phyloP scores from a whole-genome alignment of 1,140 invertebrate genomes.

The Venturia canescens region DNA sequence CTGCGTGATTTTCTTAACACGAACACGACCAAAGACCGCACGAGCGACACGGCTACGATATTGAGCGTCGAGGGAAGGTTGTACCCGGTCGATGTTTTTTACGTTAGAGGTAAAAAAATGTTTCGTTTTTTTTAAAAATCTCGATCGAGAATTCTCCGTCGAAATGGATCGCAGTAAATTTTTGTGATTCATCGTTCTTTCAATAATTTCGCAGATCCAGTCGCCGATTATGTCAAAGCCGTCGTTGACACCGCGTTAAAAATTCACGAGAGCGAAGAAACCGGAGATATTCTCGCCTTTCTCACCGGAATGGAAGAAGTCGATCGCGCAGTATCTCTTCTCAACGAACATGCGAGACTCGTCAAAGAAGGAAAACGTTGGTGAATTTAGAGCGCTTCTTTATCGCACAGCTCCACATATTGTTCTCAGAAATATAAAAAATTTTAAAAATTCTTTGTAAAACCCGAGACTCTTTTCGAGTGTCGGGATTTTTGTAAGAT shows the following conservation, averaged over 20 bases:
- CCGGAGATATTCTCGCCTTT: slow-evolving; percentile 95
- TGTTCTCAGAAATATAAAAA: no score
- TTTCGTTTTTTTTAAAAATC: no score
- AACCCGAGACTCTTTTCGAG: no score
- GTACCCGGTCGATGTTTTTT: slow-evolving; percentile 93
- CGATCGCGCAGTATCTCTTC: slow-evolving; percentile 82
- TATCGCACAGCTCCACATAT: no score
- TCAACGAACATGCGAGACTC: slow-evolving; percentile 82
- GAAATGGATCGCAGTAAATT: no score
- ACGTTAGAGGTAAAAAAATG: slow-evolving; percentile 80
- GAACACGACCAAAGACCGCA: slow-evolving; percentile 77
- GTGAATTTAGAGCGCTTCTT: no score
- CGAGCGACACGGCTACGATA: slow-evolving; percentile 86
- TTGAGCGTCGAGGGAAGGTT: slow-evolving; percentile 93
- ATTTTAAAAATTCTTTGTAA: no score
- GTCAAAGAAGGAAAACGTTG: slow-evolving; percentile 76
- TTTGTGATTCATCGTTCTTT: not conserved
- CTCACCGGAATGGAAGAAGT: slow-evolving; percentile 97
- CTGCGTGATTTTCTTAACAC: slow-evolving; percentile 93
- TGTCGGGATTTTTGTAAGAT: no score
- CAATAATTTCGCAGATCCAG: slow-evolving; percentile 81
- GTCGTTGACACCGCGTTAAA: slow-evolving; percentile 93
- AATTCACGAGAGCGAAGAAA: slow-evolving; percentile 89
- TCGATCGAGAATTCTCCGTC: no score
- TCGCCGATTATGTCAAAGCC: slow-evolving; percentile 93